Evolutionary conservation across 2,888 invertebrate species (phyloP).

Genomic region (Leuctra nigra): DNA sequence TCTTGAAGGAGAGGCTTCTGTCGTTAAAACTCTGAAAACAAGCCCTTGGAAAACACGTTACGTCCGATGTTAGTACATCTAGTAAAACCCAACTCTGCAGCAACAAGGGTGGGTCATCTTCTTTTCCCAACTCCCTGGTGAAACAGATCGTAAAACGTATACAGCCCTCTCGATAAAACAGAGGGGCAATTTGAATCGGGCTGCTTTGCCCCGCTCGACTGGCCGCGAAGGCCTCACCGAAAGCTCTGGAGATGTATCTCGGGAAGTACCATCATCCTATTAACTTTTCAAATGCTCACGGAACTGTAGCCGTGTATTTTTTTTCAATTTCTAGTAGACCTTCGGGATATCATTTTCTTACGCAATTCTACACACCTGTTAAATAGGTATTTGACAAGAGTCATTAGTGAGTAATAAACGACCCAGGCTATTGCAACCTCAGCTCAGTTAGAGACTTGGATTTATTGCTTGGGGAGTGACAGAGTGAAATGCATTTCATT

Average conservation of each 20-base stretch:
- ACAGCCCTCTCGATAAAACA: slow-evolving; percentile 14
- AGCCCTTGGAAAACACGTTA: slow-evolving; percentile 8
- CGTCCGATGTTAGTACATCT: slow-evolving; percentile 13
- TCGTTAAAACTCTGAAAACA: slow-evolving; percentile 10
- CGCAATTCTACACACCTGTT: slow-evolving; percentile 1
- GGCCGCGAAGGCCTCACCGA: slow-evolving; percentile 1
- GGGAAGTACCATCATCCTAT: slow-evolving; percentile 10
- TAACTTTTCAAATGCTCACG: slow-evolving; percentile 11
- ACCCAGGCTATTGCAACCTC: too few relatives aligned
- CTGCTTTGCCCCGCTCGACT: slow-evolving; percentile 14
- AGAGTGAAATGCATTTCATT: too few relatives aligned
- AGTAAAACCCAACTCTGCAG: slow-evolving; percentile 17
- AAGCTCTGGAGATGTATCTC: slow-evolving; percentile 6
- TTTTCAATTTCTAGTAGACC: slow-evolving; percentile 9
- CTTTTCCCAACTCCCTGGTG: slow-evolving; percentile 2
- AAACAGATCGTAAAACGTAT: slow-evolving; percentile 11
- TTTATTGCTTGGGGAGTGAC: too few relatives aligned
- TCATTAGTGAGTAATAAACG: neutral
- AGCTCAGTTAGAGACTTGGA: too few relatives aligned
- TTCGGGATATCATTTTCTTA: neutral
- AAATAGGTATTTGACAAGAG: neutral
- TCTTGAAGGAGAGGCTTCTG: slow-evolving; percentile 4
- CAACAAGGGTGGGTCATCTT: slow-evolving; percentile 17
- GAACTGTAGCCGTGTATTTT: neutral
- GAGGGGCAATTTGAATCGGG: slow-evolving; percentile 15